Conservation (phyloP, 2,888 invertebrate species). For the Osmoderma eremita region DNA sequence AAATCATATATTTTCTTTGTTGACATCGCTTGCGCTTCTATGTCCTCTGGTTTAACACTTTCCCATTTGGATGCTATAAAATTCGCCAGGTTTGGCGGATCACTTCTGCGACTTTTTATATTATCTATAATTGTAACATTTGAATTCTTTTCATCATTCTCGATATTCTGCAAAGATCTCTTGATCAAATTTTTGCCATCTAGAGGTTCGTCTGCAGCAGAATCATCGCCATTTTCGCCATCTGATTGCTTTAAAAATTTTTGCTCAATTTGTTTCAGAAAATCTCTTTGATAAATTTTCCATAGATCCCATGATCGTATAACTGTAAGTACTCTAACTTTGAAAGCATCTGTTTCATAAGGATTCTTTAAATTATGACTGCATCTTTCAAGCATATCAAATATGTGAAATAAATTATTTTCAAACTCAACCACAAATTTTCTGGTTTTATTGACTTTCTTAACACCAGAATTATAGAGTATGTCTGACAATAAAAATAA, state of each 20-base stretch:
- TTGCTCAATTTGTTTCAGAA: slow-evolving; percentile 84
- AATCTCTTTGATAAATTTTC: slow-evolving; percentile 91
- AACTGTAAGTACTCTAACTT: slow-evolving; percentile 84
- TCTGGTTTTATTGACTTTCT: slow-evolving; percentile 85
- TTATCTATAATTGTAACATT: slow-evolving; percentile 39
- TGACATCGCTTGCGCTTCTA: slow-evolving; percentile 82
- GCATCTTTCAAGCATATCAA: slow-evolving; percentile 76
- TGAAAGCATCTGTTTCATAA: slow-evolving; percentile 91
- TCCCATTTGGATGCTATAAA: slow-evolving; percentile 96
- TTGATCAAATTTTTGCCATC: slow-evolving; percentile 59
- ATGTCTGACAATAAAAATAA: slow-evolving; percentile 96
- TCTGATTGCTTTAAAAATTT: slow-evolving; percentile 79
- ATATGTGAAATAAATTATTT: slow-evolving; percentile 76
- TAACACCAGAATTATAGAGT: slow-evolving; percentile 92
- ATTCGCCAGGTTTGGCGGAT: slow-evolving; percentile 64
- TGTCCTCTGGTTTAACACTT: slow-evolving; percentile 85
- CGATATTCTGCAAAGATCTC: slow-evolving; percentile 52
- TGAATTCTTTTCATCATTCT: slow-evolving; percentile 21
- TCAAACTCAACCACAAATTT: slow-evolving; percentile 87
- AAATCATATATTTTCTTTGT: slow-evolving; percentile 85
- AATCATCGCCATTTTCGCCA: slow-evolving; percentile 56
- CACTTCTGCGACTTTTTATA: slow-evolving; percentile 39
- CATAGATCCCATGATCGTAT: slow-evolving; percentile 96
- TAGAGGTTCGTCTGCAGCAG: slow-evolving; percentile 58
- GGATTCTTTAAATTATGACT: slow-evolving; percentile 76